Base-by-base conservation (phyloP, 2,797 vertebrate species). In the Apogon hyalosoma region DNA sequence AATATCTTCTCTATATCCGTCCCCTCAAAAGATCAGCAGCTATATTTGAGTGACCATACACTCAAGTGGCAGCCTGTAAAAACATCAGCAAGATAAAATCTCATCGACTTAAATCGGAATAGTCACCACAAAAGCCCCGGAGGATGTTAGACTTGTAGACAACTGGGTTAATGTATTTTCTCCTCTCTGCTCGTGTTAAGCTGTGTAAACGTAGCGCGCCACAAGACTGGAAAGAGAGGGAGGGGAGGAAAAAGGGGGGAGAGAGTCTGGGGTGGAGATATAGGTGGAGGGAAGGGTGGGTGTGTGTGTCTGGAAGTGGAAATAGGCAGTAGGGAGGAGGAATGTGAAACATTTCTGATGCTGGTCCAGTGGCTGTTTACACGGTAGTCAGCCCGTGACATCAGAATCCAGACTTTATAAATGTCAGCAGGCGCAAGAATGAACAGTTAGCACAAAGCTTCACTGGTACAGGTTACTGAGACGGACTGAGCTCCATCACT, bases 271-370 rank as follows among this genome's bases (percentile, higher is more conserved):
- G 47, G 48, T 47, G 57, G 67, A 42, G 62, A 82, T 58, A 3
- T 40, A 31, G 40, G 68, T 71, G 77, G 45, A 63, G 47, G 61
- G 54, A 54, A 45, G 73, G 62, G 73, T 38, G 39, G 39, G 52
- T 53, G 79, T 70, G 77, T 66, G 58, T 77, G 85, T 83, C 66
- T 91, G 87, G 81, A 87, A 86, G 80, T 89, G 86, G 90, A 90
- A 91, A 88, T 86, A 81, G 88, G 89, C 84, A 89, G 87, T 71
- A 79, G 81, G 85, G 88, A 89, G 90, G 89, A 92, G 92, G 94
- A 95, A 95, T 94, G 91, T 77, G 82, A 94, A 94, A 90, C 92
- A 94, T 95, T 92, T 93, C 84, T 90, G 85, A 91, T 92, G 85
- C 76, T 4, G 73, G 55, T 92, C 90, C 89, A 87, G 83, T 64